Percentiles rank a stretch among this genome's conserved stretches.
These are phyloP conservation scores for Artemia franciscana DNA, from an alignment of 1,140 invertebrate genomes.

Conservation along the genomic window DNA sequence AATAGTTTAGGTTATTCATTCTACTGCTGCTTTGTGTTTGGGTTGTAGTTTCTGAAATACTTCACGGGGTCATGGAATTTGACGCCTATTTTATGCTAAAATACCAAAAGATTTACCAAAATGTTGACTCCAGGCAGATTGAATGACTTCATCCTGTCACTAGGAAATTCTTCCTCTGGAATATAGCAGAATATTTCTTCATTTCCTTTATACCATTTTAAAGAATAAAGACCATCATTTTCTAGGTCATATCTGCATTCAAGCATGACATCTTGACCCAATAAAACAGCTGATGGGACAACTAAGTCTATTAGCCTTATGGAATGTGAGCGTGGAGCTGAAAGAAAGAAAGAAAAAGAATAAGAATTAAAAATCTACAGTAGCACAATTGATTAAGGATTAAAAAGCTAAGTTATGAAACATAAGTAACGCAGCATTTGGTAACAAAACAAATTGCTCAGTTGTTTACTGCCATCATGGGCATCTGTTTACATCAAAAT, in stretches of 20 bases:
- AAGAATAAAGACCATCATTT: slow-evolving; percentile 38
- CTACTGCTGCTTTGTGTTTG: background rate
- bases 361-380: too few relatives aligned
- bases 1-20: too few relatives aligned
- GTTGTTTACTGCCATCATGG: too few relatives aligned
- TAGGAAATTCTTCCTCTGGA: background rate
- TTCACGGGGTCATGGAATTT: background rate
- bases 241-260: slow-evolving; percentile 46
- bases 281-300: slow-evolving; percentile 24
- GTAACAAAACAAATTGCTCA: too few relatives aligned
- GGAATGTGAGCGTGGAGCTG: too few relatives aligned
- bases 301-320: slow-evolving; percentile 4
- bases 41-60: background rate
- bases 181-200: background rate
- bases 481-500: too few relatives aligned
- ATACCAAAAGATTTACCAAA: background rate
- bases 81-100: too few relatives aligned
- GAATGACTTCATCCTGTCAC: background rate
- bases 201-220: slow-evolving; percentile 54
- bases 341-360: too few relatives aligned
- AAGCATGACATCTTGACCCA: slow-evolving; percentile 35
- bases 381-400: too few relatives aligned
- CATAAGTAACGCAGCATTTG: too few relatives aligned
- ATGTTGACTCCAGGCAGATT: background rate
- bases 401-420: too few relatives aligned